Evolutionary conservation across 64 coral and sea anemone genomes (phyloP), one percentile per base, ranked within the genome.

Genomic region (Stylophora pistillata): DNA sequence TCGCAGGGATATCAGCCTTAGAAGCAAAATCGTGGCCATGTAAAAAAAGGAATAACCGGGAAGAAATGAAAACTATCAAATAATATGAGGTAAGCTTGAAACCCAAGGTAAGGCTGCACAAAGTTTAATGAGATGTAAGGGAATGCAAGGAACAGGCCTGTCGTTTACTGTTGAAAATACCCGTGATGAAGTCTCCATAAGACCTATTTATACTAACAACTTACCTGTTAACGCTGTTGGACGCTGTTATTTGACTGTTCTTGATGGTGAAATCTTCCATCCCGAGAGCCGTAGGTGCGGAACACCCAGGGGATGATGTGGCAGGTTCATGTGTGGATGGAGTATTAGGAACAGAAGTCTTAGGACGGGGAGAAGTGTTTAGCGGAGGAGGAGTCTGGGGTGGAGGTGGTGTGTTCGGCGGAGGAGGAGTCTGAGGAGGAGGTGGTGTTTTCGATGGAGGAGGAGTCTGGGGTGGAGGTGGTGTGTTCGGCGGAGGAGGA

Each of bases 191-290:
- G 21, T 71, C n/a, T 10, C 10, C 25, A 4, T 31, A 73, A 60
- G 13, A 60, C 58, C 58, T 5, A 73, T 13, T 9, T 17, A 1
- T 12, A 28, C 14, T 9, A 13, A 28, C 16, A 13, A 78, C 75
- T 41, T 71, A 89, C 88, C 76, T 80, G 16, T 89, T 89, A 3
- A 15, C 26, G 25, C 30, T 27, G 0, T 76, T 70, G 17, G 88
- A 89, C n/a, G 88, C 74, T 47, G 88, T 68, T 57, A 89, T 64
- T 13, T 58, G 60, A 26, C 58, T 73, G 31, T 89, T 62, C 28
- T 76, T 76, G 15, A 89, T 89, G 9, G 21, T 52, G 15, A 79
- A 79, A 65, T 89, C 70, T 80, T 89, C 75, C 59, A 89, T 70
- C 15, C 88, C 88, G 26, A 89, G 62, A 68, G 88, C 37, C 76